Evolutionary conservation across 2,797 vertebrate genomes (phyloP).

Genomic region (Myiotriccus ornatus): DNA sequence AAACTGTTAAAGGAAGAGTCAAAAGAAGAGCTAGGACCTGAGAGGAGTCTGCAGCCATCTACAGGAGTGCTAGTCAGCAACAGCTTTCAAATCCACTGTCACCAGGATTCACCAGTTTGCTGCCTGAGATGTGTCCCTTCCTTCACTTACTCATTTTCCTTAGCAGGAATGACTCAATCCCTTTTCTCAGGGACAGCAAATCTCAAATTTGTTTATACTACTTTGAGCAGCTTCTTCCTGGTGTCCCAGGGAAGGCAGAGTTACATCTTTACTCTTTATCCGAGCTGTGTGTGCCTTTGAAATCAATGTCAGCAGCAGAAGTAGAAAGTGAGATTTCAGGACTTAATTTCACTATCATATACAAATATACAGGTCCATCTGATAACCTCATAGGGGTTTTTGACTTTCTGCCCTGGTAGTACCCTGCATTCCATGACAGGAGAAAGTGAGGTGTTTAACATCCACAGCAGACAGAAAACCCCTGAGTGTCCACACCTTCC

Average conservation of each 20-base stretch:
- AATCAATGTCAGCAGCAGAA: constrained; percentile 35
- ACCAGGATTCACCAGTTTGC: background rate
- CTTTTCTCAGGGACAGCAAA: background rate
- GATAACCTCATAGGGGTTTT: constrained; percentile 1
- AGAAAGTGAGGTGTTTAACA: background rate
- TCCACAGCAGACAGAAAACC: background rate
- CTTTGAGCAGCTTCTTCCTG: background rate
- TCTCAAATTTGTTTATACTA: background rate
- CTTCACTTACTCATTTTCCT: background rate
- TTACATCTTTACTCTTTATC: background rate
- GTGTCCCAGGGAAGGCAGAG: background rate
- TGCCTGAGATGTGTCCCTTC: background rate
- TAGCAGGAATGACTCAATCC: background rate
- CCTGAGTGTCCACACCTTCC: background rate
- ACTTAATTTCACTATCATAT: constrained; percentile 21
- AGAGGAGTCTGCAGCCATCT: background rate
- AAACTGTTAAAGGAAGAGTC: background rate
- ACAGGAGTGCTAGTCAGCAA: background rate
- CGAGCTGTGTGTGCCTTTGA: background rate
- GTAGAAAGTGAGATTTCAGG: background rate
- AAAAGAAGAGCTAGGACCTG: background rate
- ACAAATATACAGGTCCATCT: constrained; percentile 7
- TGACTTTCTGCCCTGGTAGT: background rate
- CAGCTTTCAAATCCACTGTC: background rate
- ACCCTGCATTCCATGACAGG: background rate